Evolutionary conservation across 2,888 invertebrate species (phyloP), one percentile per base, ranked within the genome.

Genomic region (Dioctria linearis): DNA sequence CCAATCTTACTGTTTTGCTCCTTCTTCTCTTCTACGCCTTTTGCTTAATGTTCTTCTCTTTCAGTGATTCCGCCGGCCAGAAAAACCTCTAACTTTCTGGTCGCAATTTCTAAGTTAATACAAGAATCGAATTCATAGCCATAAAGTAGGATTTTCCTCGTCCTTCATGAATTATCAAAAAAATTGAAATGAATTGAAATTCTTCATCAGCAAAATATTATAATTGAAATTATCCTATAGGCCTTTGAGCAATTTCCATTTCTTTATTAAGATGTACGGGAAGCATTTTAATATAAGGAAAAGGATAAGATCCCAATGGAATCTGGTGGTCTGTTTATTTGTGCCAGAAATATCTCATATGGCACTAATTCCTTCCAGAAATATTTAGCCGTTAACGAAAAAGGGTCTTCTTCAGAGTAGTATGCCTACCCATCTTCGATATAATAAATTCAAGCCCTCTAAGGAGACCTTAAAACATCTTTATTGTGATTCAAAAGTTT

Each of bases 401-500:
- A 65, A 65, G 65, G 40, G 3, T 65, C 40, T 40, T 11, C 25
- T 25, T 25, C 2, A 25, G 25, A 25, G 25, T 25, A 25, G 25
- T 3, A 65, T 39, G 65, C 40, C 42, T 42, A 40, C n/a, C 40
- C 40, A 65, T 65, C 25, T 25, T 25, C 25, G 25, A 25, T 25
- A 25, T 25, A 25, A 25, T 25, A 25, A 25, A 39, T 40, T 65
- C 49, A 54, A 54, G 11, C 11, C 65, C 40, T 63, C 8, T 5
- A 37, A 65, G 40, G 3, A 25, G 25, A 25, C 25, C 42, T 37
- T 65, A 65, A 61, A 39, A 42, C 9, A 65, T 65, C 8, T 25
- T 65, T 65, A 65, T 42, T 65, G 42, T 40, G 9, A 61, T 61
- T 61, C 61, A 61, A 8, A 65, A 42, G 65, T 11, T 65, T 39